These are phyloP conservation scores for Odontamblyopus lacepedii DNA, from an alignment of 2,797 vertebrate genomes.

Conservation along the genomic window DNA sequence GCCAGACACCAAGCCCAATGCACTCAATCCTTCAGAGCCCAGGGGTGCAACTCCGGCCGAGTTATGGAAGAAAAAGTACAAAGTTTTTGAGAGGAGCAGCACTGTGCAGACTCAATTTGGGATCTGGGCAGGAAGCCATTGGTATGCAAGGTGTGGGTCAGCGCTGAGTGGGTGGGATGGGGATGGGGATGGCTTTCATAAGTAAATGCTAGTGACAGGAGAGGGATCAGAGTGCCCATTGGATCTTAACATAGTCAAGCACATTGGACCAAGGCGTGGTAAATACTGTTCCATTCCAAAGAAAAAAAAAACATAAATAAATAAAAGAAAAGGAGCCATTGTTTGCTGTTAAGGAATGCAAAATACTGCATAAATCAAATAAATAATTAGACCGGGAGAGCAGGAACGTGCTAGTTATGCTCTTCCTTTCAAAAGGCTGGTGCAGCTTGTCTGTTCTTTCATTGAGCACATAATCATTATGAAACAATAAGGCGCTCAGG, in stretches of 20 bases:
- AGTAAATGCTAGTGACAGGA: conserved; percentile 85
- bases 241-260: conserved; percentile 71
- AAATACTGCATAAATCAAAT: conserved; percentile 52
- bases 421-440: conserved; percentile 63
- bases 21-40: conserved; percentile 51
- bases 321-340: conserved; percentile 44
- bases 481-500: conserved; percentile 75
- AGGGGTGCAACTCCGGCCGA: conserved; percentile 26
- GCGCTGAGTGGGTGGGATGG: conserved; percentile 68
- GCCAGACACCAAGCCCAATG: conserved; percentile 67
- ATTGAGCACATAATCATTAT: conserved; percentile 77
- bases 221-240: conserved; percentile 74
- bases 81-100: conserved; percentile 35
- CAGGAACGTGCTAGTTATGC: conserved; percentile 66
- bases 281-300: conserved; percentile 71
- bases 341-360: conserved; percentile 40
- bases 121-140: conserved; percentile 50
- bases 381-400: conserved; percentile 64
- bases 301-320: conserved; percentile 30
- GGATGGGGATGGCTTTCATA: conserved; percentile 74
- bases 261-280: conserved; percentile 70
- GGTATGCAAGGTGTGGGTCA: conserved; percentile 62
- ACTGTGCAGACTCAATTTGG: conserved; percentile 35
- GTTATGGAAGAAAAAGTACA: conserved; percentile 15
- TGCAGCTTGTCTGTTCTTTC: conserved; percentile 65